Base-by-base conservation (phyloP, 2,113 vertebrate genomes). In the Lagenorhynchus albirostris region DNA sequence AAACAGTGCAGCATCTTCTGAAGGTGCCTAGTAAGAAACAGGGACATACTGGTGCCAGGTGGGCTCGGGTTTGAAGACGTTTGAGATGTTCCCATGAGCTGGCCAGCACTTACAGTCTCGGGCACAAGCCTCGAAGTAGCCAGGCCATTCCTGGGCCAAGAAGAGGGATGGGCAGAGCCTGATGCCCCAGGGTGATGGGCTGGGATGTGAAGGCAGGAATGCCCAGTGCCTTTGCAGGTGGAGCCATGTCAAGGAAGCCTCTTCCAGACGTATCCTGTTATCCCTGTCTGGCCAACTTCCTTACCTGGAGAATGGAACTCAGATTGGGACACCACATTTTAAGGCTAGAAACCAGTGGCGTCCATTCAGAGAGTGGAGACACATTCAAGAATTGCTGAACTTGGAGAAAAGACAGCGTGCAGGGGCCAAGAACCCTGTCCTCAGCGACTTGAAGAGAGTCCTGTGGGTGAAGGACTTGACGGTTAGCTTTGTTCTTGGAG, bases 61-160 rank as follows among this genome's bases (percentile, higher is more conserved):
- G 20, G 14, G 33, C 55, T 88, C 1, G 3, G 8, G 36, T 50
- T 18, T 10, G 47, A 67, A 47, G 62, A 15, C 1, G 2, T 38
- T 10, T 33, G 60, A 86, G 73, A 58, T 0, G 0, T 55, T 21
- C 38, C 50, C 0, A 0, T n/a, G 14, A 44, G 7, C 26, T 44
- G 73, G 26, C 33, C 68, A 4, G 17, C 53, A 17, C 8, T 26
- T 21, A 26, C 0, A 26, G 5, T 21, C 74, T 94, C 3, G 3
- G 65, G 71, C 29, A 47, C 31, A 29, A 18, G 38, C 11, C 33
- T 36, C 3, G 1, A 31, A n/a, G 55, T 41, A 53, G 38, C 58
- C 77, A 3, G 0, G 88, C 38, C 8, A 0, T 81, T 70, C 29
- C 93, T 76, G 89, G 58, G 33, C 62, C 41, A 62, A 55, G 92